Evolutionary conservation across 2,113 vertebrate species (phyloP).

Genomic region (Siniperca knerii): DNA sequence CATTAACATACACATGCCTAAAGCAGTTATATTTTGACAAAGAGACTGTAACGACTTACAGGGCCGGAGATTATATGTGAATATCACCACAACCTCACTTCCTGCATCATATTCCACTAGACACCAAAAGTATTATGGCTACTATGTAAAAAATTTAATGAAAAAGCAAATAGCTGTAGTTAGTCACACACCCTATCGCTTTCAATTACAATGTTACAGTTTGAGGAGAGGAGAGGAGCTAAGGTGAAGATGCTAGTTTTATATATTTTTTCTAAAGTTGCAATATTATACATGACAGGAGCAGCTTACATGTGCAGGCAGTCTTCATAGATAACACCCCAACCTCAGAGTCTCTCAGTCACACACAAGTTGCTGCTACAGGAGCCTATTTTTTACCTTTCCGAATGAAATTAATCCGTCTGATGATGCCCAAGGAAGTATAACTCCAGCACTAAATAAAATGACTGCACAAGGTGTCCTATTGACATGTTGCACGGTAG

Average conservation of each 20-base stretch:
- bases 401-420: conserved; percentile 22
- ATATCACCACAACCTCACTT: not conserved
- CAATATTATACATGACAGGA: conserved; percentile 32
- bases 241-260: conserved; percentile 12
- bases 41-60: conserved; percentile 1
- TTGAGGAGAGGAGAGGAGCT: not conserved
- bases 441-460: conserved; percentile 15
- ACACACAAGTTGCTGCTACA: conserved; percentile 20
- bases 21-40: conserved; percentile 5
- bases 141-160: conserved; percentile 30
- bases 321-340: conserved; percentile 25
- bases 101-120: not conserved
- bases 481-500: not conserved
- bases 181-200: conserved; percentile 9
- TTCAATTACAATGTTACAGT: not conserved
- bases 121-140: conserved; percentile 12
- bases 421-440: conserved; percentile 9
- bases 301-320: conserved; percentile 26
- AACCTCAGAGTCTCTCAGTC: conserved; percentile 16
- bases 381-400: not conserved
- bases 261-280: not conserved
- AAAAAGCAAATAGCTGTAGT: conserved; percentile 17
- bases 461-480: not conserved
- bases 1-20: conserved; percentile 5
- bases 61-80: not conserved